A percentile compares a stretch with the other conserved stretches of the same genome.
These are phyloP conservation scores for Lepidostoma basale DNA, from an alignment of 1,140 invertebrate genomes.

Conservation along the genomic window DNA sequence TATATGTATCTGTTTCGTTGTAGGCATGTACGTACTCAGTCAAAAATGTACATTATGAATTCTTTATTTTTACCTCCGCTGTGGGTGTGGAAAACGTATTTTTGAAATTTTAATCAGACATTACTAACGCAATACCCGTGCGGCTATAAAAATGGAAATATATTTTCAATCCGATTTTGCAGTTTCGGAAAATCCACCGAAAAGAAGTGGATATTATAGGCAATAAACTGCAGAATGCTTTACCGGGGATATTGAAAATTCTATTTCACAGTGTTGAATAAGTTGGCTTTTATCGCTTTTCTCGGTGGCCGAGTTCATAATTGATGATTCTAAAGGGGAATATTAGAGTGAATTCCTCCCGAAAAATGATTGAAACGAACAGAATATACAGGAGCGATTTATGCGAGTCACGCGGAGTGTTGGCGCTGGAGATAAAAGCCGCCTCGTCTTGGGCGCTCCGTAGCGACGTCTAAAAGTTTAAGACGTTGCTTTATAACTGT, in stretches of 20 bases:
- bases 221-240: neutral
- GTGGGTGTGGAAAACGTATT: no score
- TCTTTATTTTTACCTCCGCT: no score
- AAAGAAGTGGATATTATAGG: neutral
- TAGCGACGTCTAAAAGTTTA: no score
- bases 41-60: no score
- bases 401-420: conserved; percentile 16
- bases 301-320: conserved; percentile 12
- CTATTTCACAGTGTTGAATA: conserved; percentile 1
- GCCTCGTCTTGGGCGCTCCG: neutral
- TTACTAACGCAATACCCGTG: no score
- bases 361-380: conserved; percentile 3
- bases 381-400: neutral
- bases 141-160: no score
- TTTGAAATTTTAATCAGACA: no score
- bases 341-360: conserved; percentile 7
- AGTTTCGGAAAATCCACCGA: neutral
- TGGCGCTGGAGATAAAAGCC: neutral
- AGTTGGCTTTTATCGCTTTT: conserved; percentile 8
- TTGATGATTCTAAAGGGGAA: conserved; percentile 1
- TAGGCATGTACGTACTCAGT: no score
- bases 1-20: no score
- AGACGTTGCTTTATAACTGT: no score
- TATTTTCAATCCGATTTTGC: neutral
- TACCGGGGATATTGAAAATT: neutral